Percentiles rank a stretch among this genome's conserved stretches.
Conservation (phyloP, 2,888 invertebrate genomes). For the Tachina fera region DNA sequence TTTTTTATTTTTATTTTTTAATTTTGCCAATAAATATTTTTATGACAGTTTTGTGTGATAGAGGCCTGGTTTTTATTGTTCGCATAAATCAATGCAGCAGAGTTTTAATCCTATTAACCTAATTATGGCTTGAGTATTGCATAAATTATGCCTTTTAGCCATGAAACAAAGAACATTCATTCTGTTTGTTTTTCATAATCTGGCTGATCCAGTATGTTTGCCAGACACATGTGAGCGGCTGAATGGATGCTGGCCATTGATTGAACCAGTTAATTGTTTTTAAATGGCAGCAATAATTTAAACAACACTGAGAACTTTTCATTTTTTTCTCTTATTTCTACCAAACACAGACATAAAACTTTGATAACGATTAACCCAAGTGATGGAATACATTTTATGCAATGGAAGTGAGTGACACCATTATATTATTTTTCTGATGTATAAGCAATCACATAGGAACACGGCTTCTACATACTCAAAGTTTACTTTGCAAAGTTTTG, state of each 20-base stretch:
- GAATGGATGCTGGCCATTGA: neutral
- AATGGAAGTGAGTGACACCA: neutral
- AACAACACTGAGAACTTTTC: constrained; percentile 6
- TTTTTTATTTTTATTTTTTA: neutral
- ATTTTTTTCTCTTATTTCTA: neutral
- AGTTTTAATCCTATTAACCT: constrained; percentile 67
- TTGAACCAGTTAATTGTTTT: constrained; percentile 44
- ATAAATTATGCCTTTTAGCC: constrained; percentile 40
- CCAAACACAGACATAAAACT: neutral
- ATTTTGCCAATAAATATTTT: constrained; percentile 56
- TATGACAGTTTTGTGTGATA: constrained; percentile 58
- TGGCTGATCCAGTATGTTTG: neutral
- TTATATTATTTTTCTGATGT: neutral
- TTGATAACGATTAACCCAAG: constrained; percentile 23
- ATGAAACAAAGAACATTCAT: constrained; percentile 26
- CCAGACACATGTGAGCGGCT: neutral
- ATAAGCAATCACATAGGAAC: too few species aligned
- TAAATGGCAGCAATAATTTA: constrained; percentile 34
- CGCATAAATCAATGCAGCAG: constrained; percentile 52
- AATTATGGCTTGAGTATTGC: constrained; percentile 50
- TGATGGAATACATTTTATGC: neutral
- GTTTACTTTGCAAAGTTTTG: too few species aligned
- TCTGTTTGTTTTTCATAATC: constrained; percentile 25
- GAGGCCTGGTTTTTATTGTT: constrained; percentile 42
- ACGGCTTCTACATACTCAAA: too few species aligned